Conservation (phyloP, 2,888 invertebrate species). For the Netelia fuscicornis region DNA sequence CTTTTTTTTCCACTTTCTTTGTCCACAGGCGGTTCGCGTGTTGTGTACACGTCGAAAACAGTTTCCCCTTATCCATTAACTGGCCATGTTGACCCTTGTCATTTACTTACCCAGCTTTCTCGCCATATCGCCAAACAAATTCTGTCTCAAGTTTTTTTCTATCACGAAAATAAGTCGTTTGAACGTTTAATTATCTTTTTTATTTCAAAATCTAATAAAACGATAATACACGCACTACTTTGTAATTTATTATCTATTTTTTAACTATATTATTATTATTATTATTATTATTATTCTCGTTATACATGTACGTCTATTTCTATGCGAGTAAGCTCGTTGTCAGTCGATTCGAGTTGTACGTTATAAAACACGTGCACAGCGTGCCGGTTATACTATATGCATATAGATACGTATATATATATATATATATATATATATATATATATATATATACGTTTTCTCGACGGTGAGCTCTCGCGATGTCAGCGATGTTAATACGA, state of each 20-base stretch:
- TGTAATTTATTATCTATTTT: too few relatives aligned
- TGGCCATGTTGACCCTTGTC: conserved; percentile 39
- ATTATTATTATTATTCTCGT: too few relatives aligned
- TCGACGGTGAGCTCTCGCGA: conserved; percentile 30
- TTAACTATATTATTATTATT: too few relatives aligned
- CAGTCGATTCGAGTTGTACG: conserved; percentile 21
- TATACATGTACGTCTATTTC: not conserved
- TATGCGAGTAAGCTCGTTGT: not conserved
- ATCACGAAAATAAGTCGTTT: not conserved
- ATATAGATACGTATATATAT: conserved; percentile 15
- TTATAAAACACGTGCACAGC: conserved; percentile 20
- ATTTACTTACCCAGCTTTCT: conserved; percentile 12
- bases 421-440: not conserved
- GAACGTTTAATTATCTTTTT: too few relatives aligned
- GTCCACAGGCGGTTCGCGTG: not conserved
- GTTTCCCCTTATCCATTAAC: conserved; percentile 60
- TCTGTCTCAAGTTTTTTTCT: not conserved
- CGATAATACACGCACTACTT: not conserved
- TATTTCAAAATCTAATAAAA: not conserved
- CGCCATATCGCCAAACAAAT: not conserved
- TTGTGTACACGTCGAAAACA: conserved; percentile 19
- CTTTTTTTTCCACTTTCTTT: conserved; percentile 33
- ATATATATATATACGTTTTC: not conserved
- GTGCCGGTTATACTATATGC: conserved; percentile 18
- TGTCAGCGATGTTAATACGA: conserved; percentile 66